Percentiles rank a stretch among this genome's conserved stretches.
Evolutionary conservation across 2,113 vertebrate species (phyloP).

Genomic region (Daubentonia madagascariensis): DNA sequence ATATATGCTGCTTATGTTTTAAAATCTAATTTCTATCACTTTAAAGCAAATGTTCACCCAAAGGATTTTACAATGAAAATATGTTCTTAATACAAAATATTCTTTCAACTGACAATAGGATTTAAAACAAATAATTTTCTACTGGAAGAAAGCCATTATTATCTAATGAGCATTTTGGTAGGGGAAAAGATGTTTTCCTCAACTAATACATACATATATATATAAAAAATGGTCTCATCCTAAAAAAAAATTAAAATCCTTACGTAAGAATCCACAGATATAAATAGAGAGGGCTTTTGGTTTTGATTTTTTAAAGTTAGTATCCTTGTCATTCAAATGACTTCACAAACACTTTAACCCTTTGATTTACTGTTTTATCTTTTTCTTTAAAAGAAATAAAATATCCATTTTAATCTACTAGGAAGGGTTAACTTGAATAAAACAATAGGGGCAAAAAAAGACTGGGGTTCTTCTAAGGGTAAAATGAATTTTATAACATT

Average conservation of each 20-base stretch:
- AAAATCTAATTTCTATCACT: background rate
- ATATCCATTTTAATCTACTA: background rate
- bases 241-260: background rate
- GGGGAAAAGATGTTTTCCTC: background rate
- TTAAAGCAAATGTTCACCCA: background rate
- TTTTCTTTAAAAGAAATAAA: background rate
- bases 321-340: background rate
- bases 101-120: background rate
- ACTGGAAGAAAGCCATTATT: background rate
- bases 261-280: background rate
- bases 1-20: background rate
- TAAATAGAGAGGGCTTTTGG: background rate
- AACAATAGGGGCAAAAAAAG: background rate
- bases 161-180: background rate
- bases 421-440: background rate
- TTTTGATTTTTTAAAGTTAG: background rate
- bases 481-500: constrained; percentile 27
- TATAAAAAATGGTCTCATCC: background rate
- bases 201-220: background rate
- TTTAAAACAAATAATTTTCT: constrained; percentile 28
- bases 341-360: background rate
- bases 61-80: constrained; percentile 13
- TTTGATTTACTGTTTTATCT: constrained; percentile 16
- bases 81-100: background rate
- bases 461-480: background rate